phyloP scores from a whole-genome alignment of 1,140 invertebrate genomes.

The Grapholita molesta region DNA sequence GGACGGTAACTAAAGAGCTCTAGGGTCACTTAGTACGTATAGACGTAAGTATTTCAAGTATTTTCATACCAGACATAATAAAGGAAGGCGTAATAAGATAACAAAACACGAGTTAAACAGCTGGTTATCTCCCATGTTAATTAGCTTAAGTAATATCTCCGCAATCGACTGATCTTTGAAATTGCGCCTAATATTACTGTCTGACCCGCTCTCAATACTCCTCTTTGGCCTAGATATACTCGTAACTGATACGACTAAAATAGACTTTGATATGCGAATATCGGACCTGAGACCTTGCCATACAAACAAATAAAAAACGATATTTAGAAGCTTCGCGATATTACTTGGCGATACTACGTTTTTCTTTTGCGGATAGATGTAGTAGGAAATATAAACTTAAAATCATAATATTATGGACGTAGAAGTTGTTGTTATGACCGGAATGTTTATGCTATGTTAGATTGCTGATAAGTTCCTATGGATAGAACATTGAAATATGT shows the following conservation, averaged over 20 bases:
- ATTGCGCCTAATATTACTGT: conserved; percentile 28
- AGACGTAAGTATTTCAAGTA: not conserved
- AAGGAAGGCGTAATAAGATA: not conserved
- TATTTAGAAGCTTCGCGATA: no score
- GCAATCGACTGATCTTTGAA: conserved; percentile 23
- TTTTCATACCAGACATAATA: not conserved
- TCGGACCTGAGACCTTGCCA: not conserved
- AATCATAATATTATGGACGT: not conserved
- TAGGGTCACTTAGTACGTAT: no score
- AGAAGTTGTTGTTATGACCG: no score
- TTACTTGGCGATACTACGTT: not conserved
- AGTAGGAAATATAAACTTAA: not conserved
- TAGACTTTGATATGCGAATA: conserved; percentile 3
- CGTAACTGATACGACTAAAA: conserved; percentile 7
- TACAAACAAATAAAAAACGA: not conserved
- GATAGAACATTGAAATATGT: no score
- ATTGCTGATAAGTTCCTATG: no score
- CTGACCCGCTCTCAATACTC: conserved; percentile 2
- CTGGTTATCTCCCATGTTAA: not conserved
- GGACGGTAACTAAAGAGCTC: no score
- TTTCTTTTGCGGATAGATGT: not conserved
- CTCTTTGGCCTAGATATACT: conserved; percentile 13
- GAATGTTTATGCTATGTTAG: no score
- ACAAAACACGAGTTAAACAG: not conserved
- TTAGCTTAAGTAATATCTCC: not conserved